A percentile compares a stretch with the other conserved stretches of the same genome.
phyloP scores from a whole-genome alignment of 2,797 vertebrate genomes.

The Anolis apletophallus region DNA sequence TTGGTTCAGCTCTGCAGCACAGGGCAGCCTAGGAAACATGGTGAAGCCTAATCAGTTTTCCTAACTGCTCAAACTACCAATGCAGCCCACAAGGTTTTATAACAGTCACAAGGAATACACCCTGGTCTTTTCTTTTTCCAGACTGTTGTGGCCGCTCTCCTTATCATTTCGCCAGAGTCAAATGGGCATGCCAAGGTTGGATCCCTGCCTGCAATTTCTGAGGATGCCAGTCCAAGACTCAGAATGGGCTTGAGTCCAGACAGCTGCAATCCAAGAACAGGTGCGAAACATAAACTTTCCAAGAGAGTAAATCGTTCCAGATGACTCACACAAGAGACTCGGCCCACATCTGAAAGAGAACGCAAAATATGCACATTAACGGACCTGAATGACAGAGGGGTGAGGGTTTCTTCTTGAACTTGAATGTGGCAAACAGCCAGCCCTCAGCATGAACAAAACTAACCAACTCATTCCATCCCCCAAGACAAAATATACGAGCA shows the following conservation, averaged over 20 bases:
- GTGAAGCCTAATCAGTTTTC: background rate
- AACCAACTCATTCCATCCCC: too few relatives aligned
- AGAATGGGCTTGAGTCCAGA: background rate
- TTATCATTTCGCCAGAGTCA: background rate
- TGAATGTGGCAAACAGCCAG: background rate
- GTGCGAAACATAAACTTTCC: background rate
- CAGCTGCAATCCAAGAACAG: background rate
- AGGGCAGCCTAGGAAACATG: background rate
- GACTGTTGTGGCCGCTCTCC: background rate
- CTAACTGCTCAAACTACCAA: background rate
- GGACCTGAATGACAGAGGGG: background rate
- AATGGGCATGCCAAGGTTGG: background rate
- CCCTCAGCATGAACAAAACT: background rate
- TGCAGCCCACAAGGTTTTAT: background rate
- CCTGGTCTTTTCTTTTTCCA: background rate
- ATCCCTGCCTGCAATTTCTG: background rate
- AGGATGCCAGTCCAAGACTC: background rate
- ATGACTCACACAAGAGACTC: background rate
- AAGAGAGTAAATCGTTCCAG: constrained; percentile 10
- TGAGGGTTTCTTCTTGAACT: background rate
- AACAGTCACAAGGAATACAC: background rate
- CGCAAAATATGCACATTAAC: background rate
- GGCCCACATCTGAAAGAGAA: background rate
- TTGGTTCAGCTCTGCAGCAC: background rate
- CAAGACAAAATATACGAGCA: too few relatives aligned